Conservation (phyloP, 2,888 invertebrate species). For the Ommatoiulus sabulosus region DNA sequence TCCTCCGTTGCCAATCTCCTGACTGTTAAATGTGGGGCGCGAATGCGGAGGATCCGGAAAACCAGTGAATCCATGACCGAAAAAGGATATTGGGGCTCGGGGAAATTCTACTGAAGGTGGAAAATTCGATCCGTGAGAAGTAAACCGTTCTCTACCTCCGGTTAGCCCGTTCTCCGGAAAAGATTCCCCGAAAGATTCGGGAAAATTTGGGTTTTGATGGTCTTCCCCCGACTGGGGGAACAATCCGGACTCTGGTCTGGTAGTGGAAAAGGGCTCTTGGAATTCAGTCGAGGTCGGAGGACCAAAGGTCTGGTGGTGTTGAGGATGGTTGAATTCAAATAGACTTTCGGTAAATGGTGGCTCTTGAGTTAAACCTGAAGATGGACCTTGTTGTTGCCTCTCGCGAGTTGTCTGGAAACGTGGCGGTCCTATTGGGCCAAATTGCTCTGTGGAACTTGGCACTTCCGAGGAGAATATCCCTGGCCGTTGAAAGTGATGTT, state of each 20-base stretch:
- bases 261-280: not conserved
- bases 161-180: not conserved
- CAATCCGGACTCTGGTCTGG: not conserved
- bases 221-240: not conserved
- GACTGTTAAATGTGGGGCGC: not conserved
- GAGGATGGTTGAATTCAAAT: not conserved
- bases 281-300: not conserved
- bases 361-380: not conserved
- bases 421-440: not conserved
- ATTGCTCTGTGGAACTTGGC: not conserved
- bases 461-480: not conserved
- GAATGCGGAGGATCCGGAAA: not conserved
- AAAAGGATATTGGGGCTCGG: conserved; percentile 2
- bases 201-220: not conserved
- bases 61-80: conserved; percentile 28
- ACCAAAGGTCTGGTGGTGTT: not conserved
- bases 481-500: not conserved
- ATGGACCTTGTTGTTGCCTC: not conserved
- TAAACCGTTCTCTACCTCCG: not conserved
- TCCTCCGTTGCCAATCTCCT: not conserved
- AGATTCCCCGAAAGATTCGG: not conserved
- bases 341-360: not conserved
- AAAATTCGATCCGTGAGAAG: conserved; percentile 15
- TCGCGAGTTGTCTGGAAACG: not conserved
- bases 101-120: conserved; percentile 18